phyloP scores from a whole-genome alignment of 2,113 vertebrate species.

The Percina caprodes region DNA sequence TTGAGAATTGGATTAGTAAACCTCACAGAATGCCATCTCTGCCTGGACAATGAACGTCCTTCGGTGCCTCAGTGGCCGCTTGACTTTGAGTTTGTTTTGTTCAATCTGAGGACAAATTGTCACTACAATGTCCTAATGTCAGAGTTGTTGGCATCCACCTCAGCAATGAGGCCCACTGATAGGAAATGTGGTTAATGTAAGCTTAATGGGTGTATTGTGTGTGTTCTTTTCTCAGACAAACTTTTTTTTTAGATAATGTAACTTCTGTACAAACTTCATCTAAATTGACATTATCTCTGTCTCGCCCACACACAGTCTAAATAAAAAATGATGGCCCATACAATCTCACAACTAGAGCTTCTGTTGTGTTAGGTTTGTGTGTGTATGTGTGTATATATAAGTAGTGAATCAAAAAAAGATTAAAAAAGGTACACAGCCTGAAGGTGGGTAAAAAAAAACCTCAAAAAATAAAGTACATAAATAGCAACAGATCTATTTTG shows the following conservation, averaged over 20 bases:
- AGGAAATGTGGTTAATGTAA: not conserved
- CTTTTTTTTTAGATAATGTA: not conserved
- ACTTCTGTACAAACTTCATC: not conserved
- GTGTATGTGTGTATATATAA: not conserved
- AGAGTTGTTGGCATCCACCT: constrained; percentile 21
- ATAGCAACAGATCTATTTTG: not conserved
- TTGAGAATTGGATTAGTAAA: no score
- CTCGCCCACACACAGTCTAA: not conserved
- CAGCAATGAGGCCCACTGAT: not conserved
- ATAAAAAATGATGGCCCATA: constrained; percentile 1
- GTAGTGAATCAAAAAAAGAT: not conserved
- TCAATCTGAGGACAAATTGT: no score
- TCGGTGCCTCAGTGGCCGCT: no score
- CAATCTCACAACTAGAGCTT: not conserved
- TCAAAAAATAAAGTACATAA: not conserved
- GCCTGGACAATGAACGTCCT: no score
- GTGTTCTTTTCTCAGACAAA: no score
- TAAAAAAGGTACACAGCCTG: not conserved
- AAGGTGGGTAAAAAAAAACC: not conserved
- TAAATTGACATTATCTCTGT: not conserved
- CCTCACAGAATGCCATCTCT: no score
- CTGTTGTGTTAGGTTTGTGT: not conserved
- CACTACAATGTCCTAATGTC: constrained; percentile 8
- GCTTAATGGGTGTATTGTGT: not conserved
- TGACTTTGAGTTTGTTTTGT: no score